Evolutionary conservation across 1,140 invertebrate species (phyloP).

Genomic region (Drosophila prosaltans): DNA sequence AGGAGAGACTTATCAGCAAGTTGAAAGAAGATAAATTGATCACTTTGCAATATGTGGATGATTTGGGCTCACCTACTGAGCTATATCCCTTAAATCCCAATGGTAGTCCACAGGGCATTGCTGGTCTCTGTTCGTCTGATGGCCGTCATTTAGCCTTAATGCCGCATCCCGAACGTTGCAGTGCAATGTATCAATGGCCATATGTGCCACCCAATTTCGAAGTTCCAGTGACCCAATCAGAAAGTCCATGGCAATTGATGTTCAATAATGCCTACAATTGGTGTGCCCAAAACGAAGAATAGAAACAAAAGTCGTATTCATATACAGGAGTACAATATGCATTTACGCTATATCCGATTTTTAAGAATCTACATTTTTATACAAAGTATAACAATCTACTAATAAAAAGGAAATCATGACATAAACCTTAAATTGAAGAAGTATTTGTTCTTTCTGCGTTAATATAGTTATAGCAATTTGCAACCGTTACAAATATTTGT

Average conservation of each 20-base stretch:
- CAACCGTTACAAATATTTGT: too few species aligned
- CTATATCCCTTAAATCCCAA: slow-evolving; percentile 97
- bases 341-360: slow-evolving; percentile 4
- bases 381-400: slow-evolving; percentile 4
- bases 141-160: slow-evolving; percentile 98
- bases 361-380: slow-evolving; percentile 2
- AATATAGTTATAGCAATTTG: too few species aligned
- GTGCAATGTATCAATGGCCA: slow-evolving; percentile 93
- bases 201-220: slow-evolving; percentile 85
- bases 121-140: slow-evolving; percentile 93
- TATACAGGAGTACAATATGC: neutral
- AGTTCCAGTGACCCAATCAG: slow-evolving; percentile 71
- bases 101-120: slow-evolving; percentile 91
- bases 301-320: neutral
- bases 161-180: slow-evolving; percentile 98
- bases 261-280: slow-evolving; percentile 96
- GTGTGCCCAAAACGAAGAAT: slow-evolving; percentile 78
- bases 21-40: slow-evolving; percentile 87
- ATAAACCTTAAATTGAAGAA: neutral
- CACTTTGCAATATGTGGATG: slow-evolving; percentile 93
- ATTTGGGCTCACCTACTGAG: slow-evolving; percentile 89
- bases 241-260: slow-evolving; percentile 95
- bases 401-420: neutral
- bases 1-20: slow-evolving; percentile 84
- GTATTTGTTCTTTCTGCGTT: too few species aligned